Evolutionary conservation across 2,888 invertebrate genomes (phyloP), one percentile per base, ranked within the genome.

Genomic region (Platycheirus rosarum): DNA sequence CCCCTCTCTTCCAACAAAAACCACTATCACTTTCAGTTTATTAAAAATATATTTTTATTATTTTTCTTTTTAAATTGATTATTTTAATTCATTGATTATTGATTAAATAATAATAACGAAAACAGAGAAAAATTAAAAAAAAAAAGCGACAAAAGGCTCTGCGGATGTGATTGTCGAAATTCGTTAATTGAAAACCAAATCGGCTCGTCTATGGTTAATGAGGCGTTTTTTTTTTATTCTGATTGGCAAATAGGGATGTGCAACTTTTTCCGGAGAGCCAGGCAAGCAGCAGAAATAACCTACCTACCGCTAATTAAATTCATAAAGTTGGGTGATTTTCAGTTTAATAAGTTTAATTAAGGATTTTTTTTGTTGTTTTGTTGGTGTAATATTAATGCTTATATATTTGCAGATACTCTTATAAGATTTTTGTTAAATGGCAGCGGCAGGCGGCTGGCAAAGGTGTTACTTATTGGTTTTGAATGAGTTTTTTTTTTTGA

Each of bases 101-200:
- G 71, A 77, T 65, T 77, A 44, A 77, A 71, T 65, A 68, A 68
- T 66, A 66, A 66, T 40, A 75, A 65, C 29, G 65, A 65, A 32
- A 53, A 51, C 4, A 23, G 40, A 40, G n/a, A 74, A 76, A 55
- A 66, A 74, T 60, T 35, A 69, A n/a, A 51, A 35, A 51, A 55
- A 65, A 23, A 62, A 65, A 63, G 18, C 63, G 42, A 49, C 35
- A 46, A 49, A 65, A 71, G 57, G 57, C 32, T 55, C 29, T n/a
- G 18, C 32, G 35, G 71, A 65, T 57, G 65, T 65, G 65, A 65
- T 57, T 63, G 46, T 77, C 57, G 77, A 65, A 71, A 65, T 65
- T 77, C 57, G 65, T 65, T 77, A 77, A 77, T 77, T 77, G 76
- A 77, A 77, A 77, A 77, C 71, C 63, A 77, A 71, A 71, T 71